Evolutionary conservation across 2,797 vertebrate genomes (phyloP), one percentile per base, ranked within the genome.

Genomic region (Eospalax fontanierii): DNA sequence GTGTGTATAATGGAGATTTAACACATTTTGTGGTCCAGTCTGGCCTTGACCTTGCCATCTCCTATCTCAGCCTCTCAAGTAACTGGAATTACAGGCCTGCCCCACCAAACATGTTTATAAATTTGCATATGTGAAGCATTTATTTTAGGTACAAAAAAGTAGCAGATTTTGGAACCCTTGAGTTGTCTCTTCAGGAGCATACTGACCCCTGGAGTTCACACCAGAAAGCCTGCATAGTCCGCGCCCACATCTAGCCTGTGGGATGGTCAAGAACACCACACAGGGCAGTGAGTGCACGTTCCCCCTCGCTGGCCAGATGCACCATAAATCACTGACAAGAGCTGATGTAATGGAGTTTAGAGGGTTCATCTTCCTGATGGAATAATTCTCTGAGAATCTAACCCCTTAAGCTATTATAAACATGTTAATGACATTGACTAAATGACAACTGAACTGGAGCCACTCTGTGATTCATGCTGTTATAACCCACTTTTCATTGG

Each of bases 361-460:
- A 85, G 97, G 79, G 90, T 54, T 54, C 84, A 81, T 96, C 90
- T 96, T 89, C 87, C 50, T 95, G 95, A 98, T 89, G 97, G 93
- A 98, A 97, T 98, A 97, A 97, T 79, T 95, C 65, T 63, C 35
- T 66, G 35, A 97, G 95, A 97, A 95, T 97, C 89, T 96, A 95
- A 35, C 57, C 75, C 79, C 71, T 95, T 88, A 80, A 98, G 96
- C 96, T 98, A 92, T 97, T 98, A 97, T 92, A 97, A 97, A 98
- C 74, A 90, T 92, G 54, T 98, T 98, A 97, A 97, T 97, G 98
- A 86, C 93, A 93, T 95, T 95, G 90, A 93, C 83, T 96, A 98
- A 98, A 97, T 97, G 97, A 96, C 94, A 98, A 97, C 97, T 97
- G 96, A 98, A 95, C 97, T 97, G 89, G 82, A 97, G 96, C 68